Percentiles rank a stretch among this genome's conserved stretches.
These are phyloP conservation scores for Manis crassicaudata DNA, from an alignment of 2,797 vertebrate species.

Conservation along the genomic window DNA sequence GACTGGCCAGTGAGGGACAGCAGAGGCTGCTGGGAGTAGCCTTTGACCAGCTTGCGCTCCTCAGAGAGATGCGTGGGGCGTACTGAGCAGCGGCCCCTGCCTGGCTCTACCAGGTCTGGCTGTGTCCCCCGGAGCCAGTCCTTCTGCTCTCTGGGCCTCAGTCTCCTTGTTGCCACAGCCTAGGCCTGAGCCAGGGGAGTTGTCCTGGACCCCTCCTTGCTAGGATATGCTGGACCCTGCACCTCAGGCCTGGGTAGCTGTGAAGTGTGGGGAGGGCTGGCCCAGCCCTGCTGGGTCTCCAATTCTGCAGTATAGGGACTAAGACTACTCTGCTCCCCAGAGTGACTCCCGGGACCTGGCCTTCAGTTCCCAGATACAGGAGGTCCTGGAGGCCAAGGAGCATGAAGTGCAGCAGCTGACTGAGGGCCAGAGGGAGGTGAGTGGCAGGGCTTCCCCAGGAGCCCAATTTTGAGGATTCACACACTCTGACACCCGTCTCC, in stretches of 20 bases:
- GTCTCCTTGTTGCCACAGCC: not conserved
- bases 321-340: conserved; percentile 72
- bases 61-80: not conserved
- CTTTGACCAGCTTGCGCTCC: not conserved
- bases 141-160: not conserved
- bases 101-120: rapidly evolving
- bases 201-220: not conserved
- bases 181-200: not conserved
- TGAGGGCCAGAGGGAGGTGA: conserved; percentile 84
- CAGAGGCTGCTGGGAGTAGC: not conserved
- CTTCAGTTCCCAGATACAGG: conserved; percentile 78
- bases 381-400: conserved; percentile 82
- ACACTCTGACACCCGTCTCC: not conserved
- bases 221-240: not conserved
- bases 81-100: not conserved
- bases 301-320: not conserved
- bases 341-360: conserved; percentile 74
- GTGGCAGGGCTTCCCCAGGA: not conserved
- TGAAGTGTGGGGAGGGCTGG: rapidly evolving
- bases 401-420: conserved; percentile 80
- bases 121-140: not conserved
- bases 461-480: not conserved
- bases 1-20: not conserved
- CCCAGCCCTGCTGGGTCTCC: not conserved
- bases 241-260: not conserved